phyloP scores from a whole-genome alignment of 2,113 vertebrate genomes.

The Meles meles region DNA sequence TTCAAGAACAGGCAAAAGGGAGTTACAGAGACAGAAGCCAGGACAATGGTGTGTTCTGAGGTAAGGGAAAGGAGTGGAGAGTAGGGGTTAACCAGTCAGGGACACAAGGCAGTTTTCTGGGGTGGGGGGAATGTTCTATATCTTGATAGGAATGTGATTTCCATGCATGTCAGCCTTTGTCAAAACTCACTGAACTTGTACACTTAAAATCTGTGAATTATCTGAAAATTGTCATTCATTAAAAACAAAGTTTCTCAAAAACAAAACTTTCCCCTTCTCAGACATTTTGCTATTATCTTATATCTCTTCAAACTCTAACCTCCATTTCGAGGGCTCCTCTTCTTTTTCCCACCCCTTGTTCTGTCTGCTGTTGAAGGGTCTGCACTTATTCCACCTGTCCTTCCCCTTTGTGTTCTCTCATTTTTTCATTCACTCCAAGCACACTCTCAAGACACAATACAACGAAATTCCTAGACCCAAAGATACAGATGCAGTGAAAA shows the following conservation, averaged over 20 bases:
- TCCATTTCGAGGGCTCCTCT: not conserved
- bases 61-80: fast-evolving
- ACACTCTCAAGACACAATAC: not conserved
- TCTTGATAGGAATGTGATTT: not conserved
- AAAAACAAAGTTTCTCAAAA: not conserved
- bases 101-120: not conserved
- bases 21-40: not conserved
- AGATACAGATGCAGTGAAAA: too few relatives aligned
- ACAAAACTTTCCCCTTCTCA: not conserved
- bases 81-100: not conserved
- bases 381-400: not conserved
- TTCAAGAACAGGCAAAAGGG: not conserved
- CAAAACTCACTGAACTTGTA: not conserved
- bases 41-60: not conserved
- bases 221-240: not conserved
- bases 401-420: not conserved
- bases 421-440: not conserved
- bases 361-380: not conserved
- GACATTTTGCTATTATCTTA: not conserved
- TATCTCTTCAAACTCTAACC: not conserved
- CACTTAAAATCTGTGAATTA: not conserved
- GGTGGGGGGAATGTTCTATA: not conserved
- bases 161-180: not conserved
- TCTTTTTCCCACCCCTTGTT: not conserved
- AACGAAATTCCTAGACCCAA: not conserved